Base-by-base conservation (phyloP, 2,797 vertebrate genomes). In the Ibycter americanus region DNA sequence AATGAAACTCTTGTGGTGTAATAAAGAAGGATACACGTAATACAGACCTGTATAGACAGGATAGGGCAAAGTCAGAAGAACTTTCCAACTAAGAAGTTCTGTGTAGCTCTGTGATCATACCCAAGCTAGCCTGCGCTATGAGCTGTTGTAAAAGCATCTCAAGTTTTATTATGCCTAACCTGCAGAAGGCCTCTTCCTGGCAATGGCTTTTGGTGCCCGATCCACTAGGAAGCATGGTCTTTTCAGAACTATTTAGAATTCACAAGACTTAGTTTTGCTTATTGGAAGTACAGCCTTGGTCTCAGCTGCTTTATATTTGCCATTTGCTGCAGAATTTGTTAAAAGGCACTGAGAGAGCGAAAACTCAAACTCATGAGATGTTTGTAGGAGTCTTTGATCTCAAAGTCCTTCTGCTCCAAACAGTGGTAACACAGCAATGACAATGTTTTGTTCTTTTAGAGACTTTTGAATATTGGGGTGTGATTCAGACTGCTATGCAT, bases 241-340 rank as follows among this genome's bases (percentile, higher is more conserved):
- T 95, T 97, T 95, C 76, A 95, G 73, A 92, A 67, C 84, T 93
- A 52, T 59, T 88, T 88, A 83, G 73, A 91, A 94, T 94, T 91
- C 91, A 92, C 66, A 96, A 83, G 85, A 62, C 77, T 63, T 88
- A 9, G 52, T 90, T 87, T 87, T 82, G 71, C 93, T 93, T 95
- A 58, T 73, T 95, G 80, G 91, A 91, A 94, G 77, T 77, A 62
- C 85, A 70, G 84, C 88, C 70, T 91, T 1, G 4, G 59, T 66
- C 93, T 96, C 89, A 76, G 87, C 94, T 96, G 85, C 92, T 92
- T 91, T 80, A 89, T 81, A 83, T 93, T 94, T 97, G 89, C 74
- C 83, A 42, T 94, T 96, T 95, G 76, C 47, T 56, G 74, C 74
- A 87, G 78, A 83, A 73, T 87, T 92, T 83, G 17, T 96, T 89